These are phyloP conservation scores for Rallus limicola DNA, from an alignment of 2,113 vertebrate genomes.

Conservation along the genomic window DNA sequence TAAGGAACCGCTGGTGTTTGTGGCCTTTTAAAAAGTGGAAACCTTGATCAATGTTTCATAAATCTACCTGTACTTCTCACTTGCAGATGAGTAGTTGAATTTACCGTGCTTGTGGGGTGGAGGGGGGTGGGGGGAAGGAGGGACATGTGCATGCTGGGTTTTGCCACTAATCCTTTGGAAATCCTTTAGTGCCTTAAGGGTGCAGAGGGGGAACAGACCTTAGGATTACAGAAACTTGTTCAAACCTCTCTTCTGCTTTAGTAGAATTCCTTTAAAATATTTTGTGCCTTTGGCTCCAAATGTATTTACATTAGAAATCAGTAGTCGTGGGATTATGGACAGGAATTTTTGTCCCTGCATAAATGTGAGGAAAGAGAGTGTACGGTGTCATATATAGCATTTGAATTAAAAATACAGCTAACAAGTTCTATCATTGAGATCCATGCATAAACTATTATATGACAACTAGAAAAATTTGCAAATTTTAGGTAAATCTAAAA, in stretches of 20 bases:
- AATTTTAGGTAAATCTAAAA: neutral
- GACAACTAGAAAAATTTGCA: neutral
- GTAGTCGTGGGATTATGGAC: neutral
- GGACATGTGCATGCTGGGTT: neutral
- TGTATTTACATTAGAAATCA: slow-evolving; percentile 15
- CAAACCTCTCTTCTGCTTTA: slow-evolving; percentile 37
- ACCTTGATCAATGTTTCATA: neutral
- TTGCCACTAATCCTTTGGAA: slow-evolving; percentile 49
- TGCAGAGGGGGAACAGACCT: slow-evolving; percentile 20
- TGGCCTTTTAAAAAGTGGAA: neutral
- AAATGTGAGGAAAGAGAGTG: neutral
- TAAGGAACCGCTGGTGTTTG: neutral
- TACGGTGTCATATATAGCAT: neutral
- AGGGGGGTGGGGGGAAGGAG: neutral
- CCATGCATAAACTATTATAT: neutral
- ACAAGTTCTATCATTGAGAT: neutral
- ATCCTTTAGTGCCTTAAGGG: slow-evolving; percentile 70
- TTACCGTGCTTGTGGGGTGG: neutral
- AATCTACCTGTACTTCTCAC: neutral
- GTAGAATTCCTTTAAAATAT: slow-evolving; percentile 36
- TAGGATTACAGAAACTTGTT: slow-evolving; percentile 29
- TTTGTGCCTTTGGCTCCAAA: slow-evolving; percentile 37
- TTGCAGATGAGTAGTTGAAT: neutral
- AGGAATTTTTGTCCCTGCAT: neutral
- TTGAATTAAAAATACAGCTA: neutral